phyloP scores from a whole-genome alignment of 2,888 invertebrate genomes.

The Euplagia quadripunctaria region DNA sequence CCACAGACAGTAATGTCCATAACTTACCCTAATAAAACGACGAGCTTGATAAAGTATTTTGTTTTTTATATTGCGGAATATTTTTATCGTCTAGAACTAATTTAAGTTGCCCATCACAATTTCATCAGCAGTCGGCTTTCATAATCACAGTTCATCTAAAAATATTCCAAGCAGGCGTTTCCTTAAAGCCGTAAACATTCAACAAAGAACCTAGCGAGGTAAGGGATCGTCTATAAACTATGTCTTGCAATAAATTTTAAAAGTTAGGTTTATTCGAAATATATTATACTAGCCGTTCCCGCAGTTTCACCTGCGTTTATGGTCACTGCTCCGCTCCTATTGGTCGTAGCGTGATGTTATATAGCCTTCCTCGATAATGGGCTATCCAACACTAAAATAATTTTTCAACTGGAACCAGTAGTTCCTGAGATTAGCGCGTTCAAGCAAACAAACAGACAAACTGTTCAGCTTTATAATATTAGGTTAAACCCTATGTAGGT shows the following conservation, averaged over 20 bases:
- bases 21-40: neutral
- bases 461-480: too few relatives aligned
- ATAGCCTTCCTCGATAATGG: too few relatives aligned
- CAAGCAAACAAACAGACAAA: too few relatives aligned
- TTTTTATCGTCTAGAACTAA: conserved; percentile 7
- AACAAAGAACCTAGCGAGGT: conserved; percentile 26
- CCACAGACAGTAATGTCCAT: neutral
- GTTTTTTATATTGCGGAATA: neutral
- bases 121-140: conserved; percentile 36
- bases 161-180: conserved; percentile 48
- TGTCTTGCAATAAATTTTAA: neutral
- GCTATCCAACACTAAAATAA: too few relatives aligned
- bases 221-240: conserved; percentile 23
- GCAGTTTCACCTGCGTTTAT: too few relatives aligned
- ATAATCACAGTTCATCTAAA: conserved; percentile 42
- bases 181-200: conserved; percentile 50
- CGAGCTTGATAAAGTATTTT: neutral
- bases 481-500: too few relatives aligned
- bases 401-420: too few relatives aligned
- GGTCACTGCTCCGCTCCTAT: too few relatives aligned
- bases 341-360: too few relatives aligned
- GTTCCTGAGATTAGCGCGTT: too few relatives aligned
- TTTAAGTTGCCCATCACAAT: conserved; percentile 23
- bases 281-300: too few relatives aligned
- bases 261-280: too few relatives aligned